Conservation (phyloP, 2,113 vertebrate genomes). For the Myotis brandtii region DNA sequence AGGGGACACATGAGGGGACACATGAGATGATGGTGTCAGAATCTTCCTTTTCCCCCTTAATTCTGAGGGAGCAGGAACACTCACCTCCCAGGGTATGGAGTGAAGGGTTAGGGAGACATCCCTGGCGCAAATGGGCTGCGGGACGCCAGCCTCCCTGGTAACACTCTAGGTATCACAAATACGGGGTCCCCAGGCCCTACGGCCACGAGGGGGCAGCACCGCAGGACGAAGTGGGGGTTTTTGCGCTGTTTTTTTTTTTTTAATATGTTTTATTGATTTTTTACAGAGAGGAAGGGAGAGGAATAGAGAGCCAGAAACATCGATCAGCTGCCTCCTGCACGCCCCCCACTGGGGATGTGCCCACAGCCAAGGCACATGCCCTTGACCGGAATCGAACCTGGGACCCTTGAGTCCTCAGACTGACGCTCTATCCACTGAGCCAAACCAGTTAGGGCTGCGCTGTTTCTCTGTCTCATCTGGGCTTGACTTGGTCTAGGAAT, state of each 20-base stretch:
- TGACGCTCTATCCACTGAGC: too few relatives aligned
- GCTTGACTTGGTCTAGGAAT: background rate
- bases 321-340: too few relatives aligned
- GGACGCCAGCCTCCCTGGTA: background rate
- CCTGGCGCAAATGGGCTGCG: background rate
- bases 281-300: too few relatives aligned
- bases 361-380: too few relatives aligned
- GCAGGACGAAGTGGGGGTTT: background rate
- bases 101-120: background rate
- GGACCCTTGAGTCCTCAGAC: too few relatives aligned
- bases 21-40: background rate
- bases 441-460: too few relatives aligned
- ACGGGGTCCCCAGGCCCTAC: background rate
- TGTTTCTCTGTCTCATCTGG: background rate
- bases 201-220: background rate
- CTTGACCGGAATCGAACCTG: too few relatives aligned
- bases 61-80: background rate
- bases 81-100: background rate
- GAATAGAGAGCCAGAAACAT: too few relatives aligned
- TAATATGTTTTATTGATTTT: too few relatives aligned
- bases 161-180: background rate
- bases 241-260: too few relatives aligned
- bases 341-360: too few relatives aligned
- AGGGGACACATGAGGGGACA: background rate
- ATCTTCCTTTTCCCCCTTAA: background rate